A percentile compares a stretch with the other conserved stretches of the same genome.
These are phyloP conservation scores for Hydropsyche tenuis DNA, from an alignment of 1,140 invertebrate species.

Conservation along the genomic window DNA sequence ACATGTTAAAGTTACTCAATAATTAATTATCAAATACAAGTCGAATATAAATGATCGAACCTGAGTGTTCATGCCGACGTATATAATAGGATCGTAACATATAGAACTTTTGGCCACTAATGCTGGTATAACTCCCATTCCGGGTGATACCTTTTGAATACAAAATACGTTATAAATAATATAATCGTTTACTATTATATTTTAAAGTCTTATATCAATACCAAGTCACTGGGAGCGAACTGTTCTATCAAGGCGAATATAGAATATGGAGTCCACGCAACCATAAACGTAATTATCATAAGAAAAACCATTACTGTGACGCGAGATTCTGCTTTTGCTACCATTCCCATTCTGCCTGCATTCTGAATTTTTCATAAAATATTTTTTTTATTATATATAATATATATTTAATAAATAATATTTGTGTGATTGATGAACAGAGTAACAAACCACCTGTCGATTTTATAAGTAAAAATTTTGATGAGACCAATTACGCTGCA, in stretches of 20 bases:
- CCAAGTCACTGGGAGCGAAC: slow-evolving; percentile 62
- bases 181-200: too few relatives aligned
- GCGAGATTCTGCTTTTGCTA: slow-evolving; percentile 67
- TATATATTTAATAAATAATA: too few relatives aligned
- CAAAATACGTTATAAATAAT: too few relatives aligned
- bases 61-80: slow-evolving; percentile 77
- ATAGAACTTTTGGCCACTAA: slow-evolving; percentile 82
- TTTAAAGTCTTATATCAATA: slow-evolving; percentile 45
- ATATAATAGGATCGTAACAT: slow-evolving; percentile 84
- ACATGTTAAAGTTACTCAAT: too few relatives aligned
- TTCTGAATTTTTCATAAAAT: slow-evolving; percentile 55
- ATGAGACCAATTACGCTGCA: too few relatives aligned
- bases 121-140: slow-evolving; percentile 73
- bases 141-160: slow-evolving; percentile 62
- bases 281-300: slow-evolving; percentile 74
- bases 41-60: slow-evolving; percentile 54
- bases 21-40: too few relatives aligned
- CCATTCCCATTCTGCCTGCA: slow-evolving; percentile 60
- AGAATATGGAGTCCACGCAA: slow-evolving; percentile 81
- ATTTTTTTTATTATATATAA: too few relatives aligned
- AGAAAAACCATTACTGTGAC: slow-evolving; percentile 72
- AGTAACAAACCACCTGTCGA: too few relatives aligned
- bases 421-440: too few relatives aligned
- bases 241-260: slow-evolving; percentile 71
- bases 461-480: too few relatives aligned